Percentiles rank a stretch among this genome's conserved stretches.
Evolutionary conservation across 2,113 vertebrate species (phyloP).

Genomic region (Paradoxurus hermaphroditus): DNA sequence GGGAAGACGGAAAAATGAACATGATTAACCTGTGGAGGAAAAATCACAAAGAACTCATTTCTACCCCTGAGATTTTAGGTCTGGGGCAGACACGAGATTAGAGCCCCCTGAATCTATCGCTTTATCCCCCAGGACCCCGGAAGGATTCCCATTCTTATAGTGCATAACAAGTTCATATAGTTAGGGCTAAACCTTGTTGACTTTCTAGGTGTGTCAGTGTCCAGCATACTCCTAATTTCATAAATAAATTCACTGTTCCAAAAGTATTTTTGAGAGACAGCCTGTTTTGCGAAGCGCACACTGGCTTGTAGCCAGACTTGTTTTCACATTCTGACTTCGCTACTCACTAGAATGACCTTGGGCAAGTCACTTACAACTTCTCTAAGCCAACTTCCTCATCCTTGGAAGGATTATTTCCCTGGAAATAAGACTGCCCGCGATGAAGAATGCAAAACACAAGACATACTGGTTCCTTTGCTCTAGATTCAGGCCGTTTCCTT

Average conservation of each 20-base stretch:
- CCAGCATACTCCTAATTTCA: background rate
- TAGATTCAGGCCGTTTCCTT: background rate
- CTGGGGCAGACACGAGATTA: background rate
- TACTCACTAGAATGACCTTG: background rate
- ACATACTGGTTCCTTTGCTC: background rate
- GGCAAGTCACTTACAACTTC: background rate
- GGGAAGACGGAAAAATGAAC: background rate
- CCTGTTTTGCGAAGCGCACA: background rate
- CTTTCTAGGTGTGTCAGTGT: background rate
- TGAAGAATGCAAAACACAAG: background rate
- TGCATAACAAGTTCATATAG: background rate
- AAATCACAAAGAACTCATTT: background rate
- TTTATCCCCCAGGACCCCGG: fast-evolving
- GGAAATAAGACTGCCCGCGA: background rate
- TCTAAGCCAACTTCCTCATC: background rate
- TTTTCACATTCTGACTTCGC: background rate
- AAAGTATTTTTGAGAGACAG: background rate
- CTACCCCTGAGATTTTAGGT: background rate
- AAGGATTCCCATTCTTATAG: too few species aligned
- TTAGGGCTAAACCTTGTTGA: background rate
- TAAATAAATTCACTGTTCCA: background rate
- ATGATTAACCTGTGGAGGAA: background rate
- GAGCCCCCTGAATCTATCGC: background rate
- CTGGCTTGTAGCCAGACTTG: background rate
- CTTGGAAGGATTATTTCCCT: too few species aligned